These are phyloP conservation scores for Urocitellus parryii DNA, from an alignment of 2,113 vertebrate species.

Conservation along the genomic window DNA sequence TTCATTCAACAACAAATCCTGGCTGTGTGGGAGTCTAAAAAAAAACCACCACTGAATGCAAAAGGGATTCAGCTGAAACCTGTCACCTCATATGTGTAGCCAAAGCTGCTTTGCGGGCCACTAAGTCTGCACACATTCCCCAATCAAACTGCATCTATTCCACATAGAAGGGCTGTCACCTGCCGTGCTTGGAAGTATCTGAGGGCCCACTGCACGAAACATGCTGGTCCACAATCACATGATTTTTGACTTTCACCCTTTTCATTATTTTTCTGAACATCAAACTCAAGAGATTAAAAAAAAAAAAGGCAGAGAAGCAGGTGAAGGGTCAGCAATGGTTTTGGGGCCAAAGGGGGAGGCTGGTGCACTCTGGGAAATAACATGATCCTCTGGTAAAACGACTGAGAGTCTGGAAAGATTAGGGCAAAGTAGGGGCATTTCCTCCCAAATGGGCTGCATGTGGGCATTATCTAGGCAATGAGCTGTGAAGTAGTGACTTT, in stretches of 20 bases:
- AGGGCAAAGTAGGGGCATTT: neutral
- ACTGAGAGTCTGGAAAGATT: neutral
- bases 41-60: neutral
- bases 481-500: neutral
- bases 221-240: neutral
- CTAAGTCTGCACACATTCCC: neutral
- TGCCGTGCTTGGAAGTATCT: neutral
- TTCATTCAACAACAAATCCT: neutral
- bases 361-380: neutral
- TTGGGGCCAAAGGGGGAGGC: neutral
- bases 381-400: neutral
- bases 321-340: neutral
- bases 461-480: neutral
- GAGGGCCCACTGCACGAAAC: neutral
- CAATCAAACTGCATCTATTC: neutral
- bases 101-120: neutral
- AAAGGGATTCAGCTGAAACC: neutral
- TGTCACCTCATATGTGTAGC: neutral
- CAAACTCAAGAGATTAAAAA: constrained; percentile 26
- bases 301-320: neutral
- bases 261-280: neutral
- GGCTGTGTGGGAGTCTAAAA: neutral
- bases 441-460: neutral
- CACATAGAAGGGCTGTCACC: neutral
- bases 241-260: neutral